Evolutionary conservation across 2,888 invertebrate species (phyloP).

Genomic region (Agrochola lota): DNA sequence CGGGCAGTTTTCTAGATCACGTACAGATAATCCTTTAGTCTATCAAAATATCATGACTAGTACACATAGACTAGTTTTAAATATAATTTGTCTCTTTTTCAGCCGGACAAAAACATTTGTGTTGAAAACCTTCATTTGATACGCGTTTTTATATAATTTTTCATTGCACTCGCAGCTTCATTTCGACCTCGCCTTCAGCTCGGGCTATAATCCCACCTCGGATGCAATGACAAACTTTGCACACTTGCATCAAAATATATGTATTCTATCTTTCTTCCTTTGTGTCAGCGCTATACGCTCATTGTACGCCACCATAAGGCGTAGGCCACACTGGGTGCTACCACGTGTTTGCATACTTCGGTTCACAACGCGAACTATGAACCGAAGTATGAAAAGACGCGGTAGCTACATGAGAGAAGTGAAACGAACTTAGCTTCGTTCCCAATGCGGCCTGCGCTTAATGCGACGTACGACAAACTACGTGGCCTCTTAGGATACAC

Average conservation of each 20-base stretch:
- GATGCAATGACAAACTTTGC: not conserved
- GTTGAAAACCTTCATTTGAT: not conserved
- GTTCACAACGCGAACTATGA: no score
- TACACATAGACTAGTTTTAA: not conserved
- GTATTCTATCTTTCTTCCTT: not conserved
- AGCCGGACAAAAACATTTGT: not conserved
- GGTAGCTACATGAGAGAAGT: no score
- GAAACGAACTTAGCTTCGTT: no score
- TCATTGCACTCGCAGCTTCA: not conserved
- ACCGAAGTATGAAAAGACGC: no score
- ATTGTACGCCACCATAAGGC: not conserved
- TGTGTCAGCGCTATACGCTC: not conserved
- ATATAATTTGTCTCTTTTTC: not conserved
- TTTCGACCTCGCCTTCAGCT: not conserved
- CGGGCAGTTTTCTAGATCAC: not conserved
- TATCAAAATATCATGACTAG: not conserved
- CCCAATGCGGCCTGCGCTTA: no score
- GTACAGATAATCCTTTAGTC: not conserved
- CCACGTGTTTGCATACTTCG: no score
- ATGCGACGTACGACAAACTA: not conserved
- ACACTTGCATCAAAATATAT: not conserved
- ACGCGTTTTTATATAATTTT: not conserved
- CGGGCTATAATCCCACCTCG: not conserved
- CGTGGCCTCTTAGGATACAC: not conserved
- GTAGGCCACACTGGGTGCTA: no score